phyloP scores from a whole-genome alignment of 2,888 invertebrate genomes.

The Biston stratarius region DNA sequence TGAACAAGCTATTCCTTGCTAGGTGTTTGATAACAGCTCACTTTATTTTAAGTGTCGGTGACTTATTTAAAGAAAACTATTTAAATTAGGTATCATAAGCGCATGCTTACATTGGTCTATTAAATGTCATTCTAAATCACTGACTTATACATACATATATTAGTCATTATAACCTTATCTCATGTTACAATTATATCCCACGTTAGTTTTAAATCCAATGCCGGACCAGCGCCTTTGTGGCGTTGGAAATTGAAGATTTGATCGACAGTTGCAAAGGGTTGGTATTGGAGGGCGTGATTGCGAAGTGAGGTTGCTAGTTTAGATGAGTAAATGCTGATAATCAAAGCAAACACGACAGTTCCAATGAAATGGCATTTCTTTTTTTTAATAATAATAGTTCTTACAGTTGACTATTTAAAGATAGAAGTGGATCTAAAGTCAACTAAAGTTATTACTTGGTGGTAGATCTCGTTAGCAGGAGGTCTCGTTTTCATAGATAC shows the following conservation, averaged over 20 bases:
- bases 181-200: slow-evolving; percentile 73
- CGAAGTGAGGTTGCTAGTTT: slow-evolving; percentile 12
- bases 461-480: no score
- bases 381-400: neutral
- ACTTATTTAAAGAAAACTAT: no score
- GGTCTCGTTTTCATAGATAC: no score
- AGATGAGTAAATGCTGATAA: slow-evolving; percentile 22
- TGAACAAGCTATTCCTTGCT: no score
- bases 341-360: neutral
- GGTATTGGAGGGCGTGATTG: slow-evolving; percentile 29
- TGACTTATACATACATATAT: slow-evolving; percentile 3
- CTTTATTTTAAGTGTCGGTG: no score
- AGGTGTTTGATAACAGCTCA: no score
- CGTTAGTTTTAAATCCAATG: slow-evolving; percentile 59
- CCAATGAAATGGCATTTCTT: neutral
- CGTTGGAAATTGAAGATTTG: slow-evolving; percentile 65
- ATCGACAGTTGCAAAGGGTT: slow-evolving; percentile 64
- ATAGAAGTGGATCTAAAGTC: no score
- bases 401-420: no score
- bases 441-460: no score
- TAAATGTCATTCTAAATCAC: slow-evolving; percentile 6
- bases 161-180: slow-evolving; percentile 57
- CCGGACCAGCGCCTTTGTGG: slow-evolving; percentile 46
- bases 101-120: neutral
- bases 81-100: no score